Base-by-base conservation (phyloP, 1,140 invertebrate genomes). In the Holotrichia oblita region DNA sequence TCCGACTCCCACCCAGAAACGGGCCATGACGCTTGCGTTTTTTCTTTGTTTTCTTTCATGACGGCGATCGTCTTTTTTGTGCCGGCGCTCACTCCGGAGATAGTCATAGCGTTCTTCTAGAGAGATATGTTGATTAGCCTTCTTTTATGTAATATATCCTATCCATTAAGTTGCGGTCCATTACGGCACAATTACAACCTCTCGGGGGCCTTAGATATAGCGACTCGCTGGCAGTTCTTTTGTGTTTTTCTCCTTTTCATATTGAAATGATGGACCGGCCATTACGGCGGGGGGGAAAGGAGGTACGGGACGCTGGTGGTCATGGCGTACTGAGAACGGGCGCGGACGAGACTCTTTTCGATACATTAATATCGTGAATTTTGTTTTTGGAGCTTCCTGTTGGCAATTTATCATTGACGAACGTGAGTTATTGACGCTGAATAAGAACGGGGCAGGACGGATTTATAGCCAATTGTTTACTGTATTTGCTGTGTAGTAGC, bases 351-450 rank as follows among this genome's bases (percentile, higher is more conserved):
- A 34, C 48, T 55, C 48, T 55, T 34, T 55, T 55, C 48, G 48
- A 55, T 55, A 55, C 48, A 55, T 55, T 55, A 55, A 55, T 55
- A 55, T 55, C 48, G 48, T 55, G 48, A 55, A 55, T 55, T 55
- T 55, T 55, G 48, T 55, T 55, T 55, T 55, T 55, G 17, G 48
- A 6, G 48, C n/a, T 55, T 55, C 48, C 48, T 17, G 48, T 55
- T 55, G 14, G 48, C 48, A 55, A 55, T 55, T 17, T 55, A 55
- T 55, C 48, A 55, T 55, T 55, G 3, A 17, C 48, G 12, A 17
- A 55, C 48, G 14, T 55, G 48, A 55, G 48, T 55, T 55, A 55
- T 55, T 55, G 48, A 55, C 48, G 48, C 48, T 17, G 48, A 20
- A 55, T 55, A 55, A 55, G 17, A 17, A 34, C 27, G 48, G 14